These are phyloP conservation scores for Diadumene lineata DNA, from an alignment of 92 coral and sea anemone genomes.

Conservation along the genomic window DNA sequence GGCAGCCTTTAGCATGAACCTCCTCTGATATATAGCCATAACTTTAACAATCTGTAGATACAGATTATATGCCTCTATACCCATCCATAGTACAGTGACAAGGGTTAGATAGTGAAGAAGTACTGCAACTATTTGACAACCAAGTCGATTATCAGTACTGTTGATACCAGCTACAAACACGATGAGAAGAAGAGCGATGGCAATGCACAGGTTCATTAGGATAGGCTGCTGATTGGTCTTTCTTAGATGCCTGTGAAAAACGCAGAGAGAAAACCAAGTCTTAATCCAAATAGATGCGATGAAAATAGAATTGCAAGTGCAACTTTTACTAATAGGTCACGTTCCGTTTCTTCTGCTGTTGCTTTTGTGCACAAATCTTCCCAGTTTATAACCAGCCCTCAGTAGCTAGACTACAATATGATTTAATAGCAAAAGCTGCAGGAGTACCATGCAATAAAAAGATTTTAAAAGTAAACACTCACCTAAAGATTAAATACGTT, in stretches of 20 bases:
- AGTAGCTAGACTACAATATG: too few species aligned
- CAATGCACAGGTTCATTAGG: constrained; percentile 78
- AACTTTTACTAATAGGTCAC: not conserved
- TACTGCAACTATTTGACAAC: constrained; percentile 75
- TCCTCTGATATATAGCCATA: constrained; percentile 79
- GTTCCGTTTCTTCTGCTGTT: not conserved
- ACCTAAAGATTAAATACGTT: constrained; percentile 90
- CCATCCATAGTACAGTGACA: constrained; percentile 90
- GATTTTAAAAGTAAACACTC: too few species aligned
- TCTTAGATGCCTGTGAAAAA: constrained; percentile 59
- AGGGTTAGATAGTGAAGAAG: constrained; percentile 80
- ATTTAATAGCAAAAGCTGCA: too few species aligned
- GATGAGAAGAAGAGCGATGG: constrained; percentile 78
- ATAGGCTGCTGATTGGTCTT: constrained; percentile 89
- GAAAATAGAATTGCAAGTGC: too few species aligned
- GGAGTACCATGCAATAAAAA: too few species aligned
- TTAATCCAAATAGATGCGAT: too few species aligned
- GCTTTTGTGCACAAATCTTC: not conserved
- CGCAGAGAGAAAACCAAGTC: not conserved
- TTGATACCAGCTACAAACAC: constrained; percentile 75
- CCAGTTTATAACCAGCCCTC: too few species aligned
- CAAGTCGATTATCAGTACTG: constrained; percentile 46
- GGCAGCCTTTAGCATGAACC: constrained; percentile 75
- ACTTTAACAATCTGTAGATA: constrained; percentile 84
- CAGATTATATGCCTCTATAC: constrained; percentile 88